These are phyloP conservation scores for Caenorhabditis angaria DNA, from an alignment of 2,888 invertebrate species.

Conservation along the genomic window DNA sequence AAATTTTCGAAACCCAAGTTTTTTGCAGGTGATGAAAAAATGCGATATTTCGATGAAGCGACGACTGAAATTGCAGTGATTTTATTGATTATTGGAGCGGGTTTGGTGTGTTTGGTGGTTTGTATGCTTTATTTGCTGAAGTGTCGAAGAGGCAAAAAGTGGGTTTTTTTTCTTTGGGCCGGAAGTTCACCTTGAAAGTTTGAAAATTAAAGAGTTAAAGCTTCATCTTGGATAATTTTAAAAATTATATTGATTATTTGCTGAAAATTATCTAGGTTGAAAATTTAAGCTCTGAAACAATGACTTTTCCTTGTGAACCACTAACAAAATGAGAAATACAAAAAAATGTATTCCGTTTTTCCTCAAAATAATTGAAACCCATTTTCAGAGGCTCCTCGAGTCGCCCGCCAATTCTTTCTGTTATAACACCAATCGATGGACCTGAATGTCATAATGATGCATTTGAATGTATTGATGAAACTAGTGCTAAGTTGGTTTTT, in stretches of 20 bases:
- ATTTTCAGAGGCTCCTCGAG: neutral
- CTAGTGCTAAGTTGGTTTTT: constrained; percentile 13
- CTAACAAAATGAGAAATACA: no score
- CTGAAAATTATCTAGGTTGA: no score
- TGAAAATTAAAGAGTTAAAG: neutral
- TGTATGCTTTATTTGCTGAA: neutral
- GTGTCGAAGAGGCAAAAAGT: neutral
- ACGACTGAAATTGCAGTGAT: constrained; percentile 10
- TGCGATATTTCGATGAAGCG: constrained; percentile 5
- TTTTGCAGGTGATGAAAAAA: constrained; percentile 1
- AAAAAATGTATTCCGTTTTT: neutral
- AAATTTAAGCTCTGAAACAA: neutral
- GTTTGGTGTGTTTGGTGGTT: neutral
- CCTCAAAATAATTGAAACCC: neutral
- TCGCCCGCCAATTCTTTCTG: constrained; percentile 34
- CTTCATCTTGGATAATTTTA: neutral
- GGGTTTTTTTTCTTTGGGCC: neutral
- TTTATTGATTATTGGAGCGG: neutral
- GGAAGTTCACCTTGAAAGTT: neutral
- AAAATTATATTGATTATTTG: no score
- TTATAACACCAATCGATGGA: constrained; percentile 26
- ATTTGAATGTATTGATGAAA: constrained; percentile 45
- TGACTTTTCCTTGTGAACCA: neutral
- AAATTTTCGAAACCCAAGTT: neutral
- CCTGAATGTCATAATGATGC: constrained; percentile 43